phyloP scores from a whole-genome alignment of 1,140 invertebrate genomes.

The Heliothis virescens region DNA sequence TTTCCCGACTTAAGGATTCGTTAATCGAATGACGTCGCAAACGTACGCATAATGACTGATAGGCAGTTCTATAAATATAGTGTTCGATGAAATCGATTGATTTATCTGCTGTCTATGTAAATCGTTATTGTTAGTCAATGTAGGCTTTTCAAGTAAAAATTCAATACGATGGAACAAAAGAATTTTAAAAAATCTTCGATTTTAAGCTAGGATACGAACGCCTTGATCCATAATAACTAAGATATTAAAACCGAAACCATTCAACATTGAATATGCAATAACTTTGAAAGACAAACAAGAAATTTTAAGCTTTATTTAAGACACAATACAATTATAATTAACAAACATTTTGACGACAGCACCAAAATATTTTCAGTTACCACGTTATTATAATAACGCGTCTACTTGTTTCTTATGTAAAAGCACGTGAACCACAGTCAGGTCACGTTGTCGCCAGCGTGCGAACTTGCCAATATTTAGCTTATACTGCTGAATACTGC shows the following conservation, averaged over 20 bases:
- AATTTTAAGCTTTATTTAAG: too few species aligned
- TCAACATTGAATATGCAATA: too few species aligned
- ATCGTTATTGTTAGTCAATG: background rate
- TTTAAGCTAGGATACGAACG: too few species aligned
- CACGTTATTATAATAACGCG: background rate
- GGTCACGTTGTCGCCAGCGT: constrained; percentile 3
- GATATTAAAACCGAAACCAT: too few species aligned
- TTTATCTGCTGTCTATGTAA: background rate
- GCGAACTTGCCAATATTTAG: background rate
- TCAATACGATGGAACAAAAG: too few species aligned
- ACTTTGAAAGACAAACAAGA: too few species aligned
- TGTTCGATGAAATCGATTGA: background rate
- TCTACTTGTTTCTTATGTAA: background rate
- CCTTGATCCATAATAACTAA: too few species aligned
- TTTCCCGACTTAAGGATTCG: constrained; percentile 8
- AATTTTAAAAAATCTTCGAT: too few species aligned
- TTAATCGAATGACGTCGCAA: constrained; percentile 17
- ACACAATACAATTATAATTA: too few species aligned
- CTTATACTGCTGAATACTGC: background rate
- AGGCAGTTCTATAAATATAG: background rate
- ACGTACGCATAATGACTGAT: background rate
- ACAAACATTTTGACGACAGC: too few species aligned
- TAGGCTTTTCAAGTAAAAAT: too few species aligned
- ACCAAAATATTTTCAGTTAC: too few species aligned
- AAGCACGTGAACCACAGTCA: background rate